Evolutionary conservation across 2,797 vertebrate genomes (phyloP).

Genomic region (Cebuella pygmaea): DNA sequence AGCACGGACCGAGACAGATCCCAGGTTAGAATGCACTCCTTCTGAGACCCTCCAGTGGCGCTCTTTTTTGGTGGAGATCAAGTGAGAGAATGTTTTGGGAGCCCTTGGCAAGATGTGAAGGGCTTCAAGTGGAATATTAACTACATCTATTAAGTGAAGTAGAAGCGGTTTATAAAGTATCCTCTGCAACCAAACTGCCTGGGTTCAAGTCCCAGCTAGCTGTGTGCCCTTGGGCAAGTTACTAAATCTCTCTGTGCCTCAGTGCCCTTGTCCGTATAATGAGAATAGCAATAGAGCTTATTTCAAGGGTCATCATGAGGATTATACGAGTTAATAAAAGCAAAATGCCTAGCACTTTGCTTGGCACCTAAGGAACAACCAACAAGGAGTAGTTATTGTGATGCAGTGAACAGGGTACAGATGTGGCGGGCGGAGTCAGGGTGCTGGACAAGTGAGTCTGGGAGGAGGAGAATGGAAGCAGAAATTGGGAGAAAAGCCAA

Average conservation of each 20-base stretch:
- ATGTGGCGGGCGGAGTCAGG: background rate
- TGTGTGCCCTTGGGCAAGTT: background rate
- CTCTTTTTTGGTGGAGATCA: background rate
- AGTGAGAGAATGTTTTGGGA: background rate
- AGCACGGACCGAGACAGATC: background rate
- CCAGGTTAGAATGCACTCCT: background rate
- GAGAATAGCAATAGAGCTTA: background rate
- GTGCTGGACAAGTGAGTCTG: background rate
- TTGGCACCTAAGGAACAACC: background rate
- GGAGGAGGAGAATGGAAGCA: background rate
- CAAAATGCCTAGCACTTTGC: background rate
- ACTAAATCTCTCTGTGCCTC: background rate
- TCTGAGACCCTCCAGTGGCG: background rate
- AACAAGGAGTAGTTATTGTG: background rate
- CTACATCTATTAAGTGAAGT: background rate
- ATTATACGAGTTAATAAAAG: background rate
- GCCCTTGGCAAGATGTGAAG: background rate
- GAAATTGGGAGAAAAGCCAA: background rate
- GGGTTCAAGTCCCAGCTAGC: background rate
- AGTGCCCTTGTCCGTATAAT: background rate
- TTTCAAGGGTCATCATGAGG: background rate
- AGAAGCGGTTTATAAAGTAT: background rate
- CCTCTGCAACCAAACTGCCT: background rate
- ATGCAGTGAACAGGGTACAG: background rate
- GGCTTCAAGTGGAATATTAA: accelerated